Evolutionary conservation across 2,888 invertebrate species (phyloP).

Genomic region (Aradus depressus): DNA sequence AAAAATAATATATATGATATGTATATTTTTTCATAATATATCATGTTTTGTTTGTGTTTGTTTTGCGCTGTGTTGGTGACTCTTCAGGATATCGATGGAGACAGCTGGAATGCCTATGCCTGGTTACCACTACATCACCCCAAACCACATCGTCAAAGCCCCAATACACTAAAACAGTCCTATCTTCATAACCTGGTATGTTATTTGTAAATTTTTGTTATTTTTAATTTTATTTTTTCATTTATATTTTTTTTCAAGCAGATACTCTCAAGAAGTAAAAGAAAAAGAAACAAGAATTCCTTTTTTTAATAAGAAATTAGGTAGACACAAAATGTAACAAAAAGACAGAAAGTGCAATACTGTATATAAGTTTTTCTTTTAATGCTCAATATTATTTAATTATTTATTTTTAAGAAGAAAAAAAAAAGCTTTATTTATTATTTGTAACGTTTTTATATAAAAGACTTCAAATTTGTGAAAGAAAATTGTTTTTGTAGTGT

Average conservation of each 20-base stretch:
- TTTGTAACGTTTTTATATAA: too few relatives aligned
- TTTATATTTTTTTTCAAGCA: conserved; percentile 1
- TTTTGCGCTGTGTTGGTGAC: conserved; percentile 36
- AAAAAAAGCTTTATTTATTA: too few relatives aligned
- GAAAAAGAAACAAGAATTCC: too few relatives aligned
- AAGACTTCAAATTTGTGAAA: too few relatives aligned
- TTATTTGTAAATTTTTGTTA: conserved; percentile 6
- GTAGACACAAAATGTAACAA: too few relatives aligned
- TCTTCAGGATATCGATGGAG: conserved; percentile 88
- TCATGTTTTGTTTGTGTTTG: neutral
- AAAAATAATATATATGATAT: neutral
- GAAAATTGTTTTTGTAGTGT: too few relatives aligned
- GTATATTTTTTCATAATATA: neutral
- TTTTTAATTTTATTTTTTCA: neutral
- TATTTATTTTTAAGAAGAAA: too few relatives aligned
- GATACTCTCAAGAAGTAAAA: too few relatives aligned
- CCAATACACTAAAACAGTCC: conserved; percentile 61
- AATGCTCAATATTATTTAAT: too few relatives aligned
- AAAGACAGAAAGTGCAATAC: too few relatives aligned
- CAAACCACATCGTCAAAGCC: conserved; percentile 85
- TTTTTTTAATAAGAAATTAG: too few relatives aligned
- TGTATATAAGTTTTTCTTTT: too few relatives aligned
- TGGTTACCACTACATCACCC: conserved; percentile 84
- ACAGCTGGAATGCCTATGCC: conserved; percentile 83
- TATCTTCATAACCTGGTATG: neutral